Percentiles rank a stretch among this genome's conserved stretches.
These are phyloP conservation scores for Platyscapa corneri DNA, from an alignment of 1,140 invertebrate species.

Conservation along the genomic window DNA sequence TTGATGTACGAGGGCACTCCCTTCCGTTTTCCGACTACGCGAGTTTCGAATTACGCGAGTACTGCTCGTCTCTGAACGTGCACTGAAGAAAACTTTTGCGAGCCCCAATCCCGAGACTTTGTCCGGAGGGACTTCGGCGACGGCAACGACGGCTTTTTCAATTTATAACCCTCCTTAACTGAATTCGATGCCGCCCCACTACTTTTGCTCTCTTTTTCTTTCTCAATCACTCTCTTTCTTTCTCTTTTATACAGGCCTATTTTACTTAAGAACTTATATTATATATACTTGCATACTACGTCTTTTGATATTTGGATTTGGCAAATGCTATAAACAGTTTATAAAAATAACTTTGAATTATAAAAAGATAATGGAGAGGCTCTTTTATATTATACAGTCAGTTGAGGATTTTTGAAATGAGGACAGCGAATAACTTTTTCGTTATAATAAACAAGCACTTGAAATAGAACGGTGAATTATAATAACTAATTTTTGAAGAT, in stretches of 20 bases:
- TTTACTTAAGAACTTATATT: background rate
- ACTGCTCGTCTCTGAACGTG: conserved; percentile 33
- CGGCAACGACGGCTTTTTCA: conserved; percentile 58
- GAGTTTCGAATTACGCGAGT: conserved; percentile 71
- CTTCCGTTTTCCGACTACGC: conserved; percentile 68
- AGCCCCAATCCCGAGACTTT: conserved; percentile 47
- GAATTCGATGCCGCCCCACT: conserved; percentile 67
- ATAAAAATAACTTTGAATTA: conserved; percentile 24
- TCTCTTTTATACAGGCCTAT: background rate
- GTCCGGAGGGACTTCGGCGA: conserved; percentile 64
- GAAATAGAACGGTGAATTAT: no score
- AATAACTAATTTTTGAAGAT: no score
- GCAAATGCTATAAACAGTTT: conserved; percentile 34
- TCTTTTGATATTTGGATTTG: conserved; percentile 44
- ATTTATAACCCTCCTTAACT: conserved; percentile 72
- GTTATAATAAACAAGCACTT: no score
- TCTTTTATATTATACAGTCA: background rate
- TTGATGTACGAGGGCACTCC: conserved; percentile 68
- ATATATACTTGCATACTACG: background rate
- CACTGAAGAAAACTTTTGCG: conserved; percentile 68
- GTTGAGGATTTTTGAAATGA: background rate
- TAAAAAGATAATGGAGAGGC: background rate
- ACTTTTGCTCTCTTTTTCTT: conserved; percentile 56
- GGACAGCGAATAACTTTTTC: background rate
- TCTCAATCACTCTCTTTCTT: background rate